Conservation (phyloP, 2,888 invertebrate genomes). For the Adelognathus sp. region DNA sequence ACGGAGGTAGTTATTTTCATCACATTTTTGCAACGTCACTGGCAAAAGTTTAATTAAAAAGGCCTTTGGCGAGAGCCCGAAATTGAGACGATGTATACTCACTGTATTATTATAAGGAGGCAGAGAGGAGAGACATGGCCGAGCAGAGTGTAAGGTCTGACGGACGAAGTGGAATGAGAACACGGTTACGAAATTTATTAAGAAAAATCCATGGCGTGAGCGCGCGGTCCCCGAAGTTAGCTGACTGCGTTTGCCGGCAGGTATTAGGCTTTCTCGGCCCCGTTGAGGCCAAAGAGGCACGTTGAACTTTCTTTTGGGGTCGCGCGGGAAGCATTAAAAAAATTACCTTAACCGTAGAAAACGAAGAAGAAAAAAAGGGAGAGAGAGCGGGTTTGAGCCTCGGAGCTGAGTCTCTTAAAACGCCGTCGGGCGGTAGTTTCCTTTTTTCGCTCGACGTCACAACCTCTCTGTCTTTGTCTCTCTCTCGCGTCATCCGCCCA, state of each 20-base stretch:
- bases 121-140: background rate
- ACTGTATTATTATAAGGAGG: conserved; percentile 3
- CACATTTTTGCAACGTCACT: conserved; percentile 9
- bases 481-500: background rate
- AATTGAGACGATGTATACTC: conserved; percentile 6
- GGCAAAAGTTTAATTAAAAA: conserved; percentile 34
- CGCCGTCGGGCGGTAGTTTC: conserved; percentile 30
- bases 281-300: conserved; percentile 6
- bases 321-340: conserved; percentile 54
- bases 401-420: conserved; percentile 42
- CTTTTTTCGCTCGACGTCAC: conserved; percentile 39
- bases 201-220: conserved; percentile 43
- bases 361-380: conserved; percentile 20
- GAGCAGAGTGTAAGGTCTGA: background rate
- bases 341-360: conserved; percentile 57
- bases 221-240: background rate
- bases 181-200: conserved; percentile 38
- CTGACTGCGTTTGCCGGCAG: conserved; percentile 13
- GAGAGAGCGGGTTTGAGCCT: conserved; percentile 14
- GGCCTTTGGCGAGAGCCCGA: background rate
- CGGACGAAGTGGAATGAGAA: conserved; percentile 2
- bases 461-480: conserved; percentile 11
- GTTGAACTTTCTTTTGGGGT: conserved; percentile 43
- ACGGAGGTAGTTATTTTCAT: background rate
- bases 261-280: conserved; percentile 20